Conservation (phyloP, 2,797 vertebrate species). For the Peromyscus attwateri region DNA sequence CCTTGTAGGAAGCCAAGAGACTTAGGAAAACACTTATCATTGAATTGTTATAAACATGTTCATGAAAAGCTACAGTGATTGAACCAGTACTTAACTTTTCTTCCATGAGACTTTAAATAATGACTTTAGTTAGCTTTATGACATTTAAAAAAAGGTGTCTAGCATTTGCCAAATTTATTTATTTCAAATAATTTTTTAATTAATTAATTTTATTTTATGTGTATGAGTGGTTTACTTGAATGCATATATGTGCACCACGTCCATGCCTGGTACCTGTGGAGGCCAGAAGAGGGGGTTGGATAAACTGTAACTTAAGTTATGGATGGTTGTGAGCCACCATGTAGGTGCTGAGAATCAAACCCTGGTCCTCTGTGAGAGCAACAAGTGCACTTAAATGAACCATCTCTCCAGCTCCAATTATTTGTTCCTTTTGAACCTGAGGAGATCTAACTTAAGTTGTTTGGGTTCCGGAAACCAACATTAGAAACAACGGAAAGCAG, state of each 20-base stretch:
- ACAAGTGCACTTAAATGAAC: not conserved
- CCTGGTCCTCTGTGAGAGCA: not conserved
- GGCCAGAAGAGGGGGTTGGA: not conserved
- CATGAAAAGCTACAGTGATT: slow-evolving; percentile 18
- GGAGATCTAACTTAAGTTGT: not conserved
- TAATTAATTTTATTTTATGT: not conserved
- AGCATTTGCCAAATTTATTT: slow-evolving; percentile 27
- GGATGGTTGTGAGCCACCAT: not conserved
- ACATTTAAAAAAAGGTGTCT: not conserved
- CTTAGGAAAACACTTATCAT: not conserved
- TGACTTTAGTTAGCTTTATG: slow-evolving; percentile 3
- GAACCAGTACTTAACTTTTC: not conserved
- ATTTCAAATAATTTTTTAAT: not conserved
- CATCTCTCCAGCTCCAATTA: not conserved
- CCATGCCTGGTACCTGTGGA: not conserved
- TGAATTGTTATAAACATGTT: not conserved
- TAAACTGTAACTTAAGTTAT: not conserved
- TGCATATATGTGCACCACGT: not conserved
- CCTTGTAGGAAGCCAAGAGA: not conserved
- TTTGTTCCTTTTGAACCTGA: not conserved
- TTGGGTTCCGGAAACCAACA: not conserved
- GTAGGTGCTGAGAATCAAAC: not conserved
- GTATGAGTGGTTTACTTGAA: not conserved
- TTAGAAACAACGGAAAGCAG: not conserved
- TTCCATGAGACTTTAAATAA: not conserved